Evolutionary conservation across 1,140 invertebrate species (phyloP).

Genomic region (Drosophila navojoa): DNA sequence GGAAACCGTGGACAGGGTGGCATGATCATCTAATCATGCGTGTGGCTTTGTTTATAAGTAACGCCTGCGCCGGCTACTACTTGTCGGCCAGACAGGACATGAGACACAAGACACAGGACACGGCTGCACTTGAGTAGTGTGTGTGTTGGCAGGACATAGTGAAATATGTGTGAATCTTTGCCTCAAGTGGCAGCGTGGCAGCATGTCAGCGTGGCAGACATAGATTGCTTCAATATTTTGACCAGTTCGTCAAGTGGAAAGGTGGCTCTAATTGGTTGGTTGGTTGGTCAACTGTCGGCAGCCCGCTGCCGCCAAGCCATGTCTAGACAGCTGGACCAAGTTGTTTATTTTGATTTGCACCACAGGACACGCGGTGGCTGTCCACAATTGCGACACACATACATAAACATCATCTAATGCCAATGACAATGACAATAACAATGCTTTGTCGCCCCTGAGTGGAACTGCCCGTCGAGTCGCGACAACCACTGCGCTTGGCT

Average conservation of each 20-base stretch:
- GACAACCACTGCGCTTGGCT: conserved; percentile 1
- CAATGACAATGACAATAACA: conserved; percentile 4
- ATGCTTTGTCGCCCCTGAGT: conserved; percentile 48
- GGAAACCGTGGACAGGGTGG: conserved; percentile 44
- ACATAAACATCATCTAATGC: neutral
- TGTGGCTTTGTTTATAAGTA: conserved; percentile 69
- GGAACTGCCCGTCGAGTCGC: conserved; percentile 15
- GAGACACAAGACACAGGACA: conserved; percentile 55
- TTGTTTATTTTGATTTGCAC: conserved; percentile 62
- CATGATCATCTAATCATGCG: conserved; percentile 70
- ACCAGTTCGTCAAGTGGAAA: conserved; percentile 40
- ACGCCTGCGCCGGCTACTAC: conserved; percentile 58
- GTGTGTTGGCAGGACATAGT: conserved; percentile 53
- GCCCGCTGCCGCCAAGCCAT: conserved; percentile 34
- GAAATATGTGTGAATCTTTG: conserved; percentile 69
- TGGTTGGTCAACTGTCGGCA: conserved; percentile 2
- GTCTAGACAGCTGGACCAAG: conserved; percentile 64
- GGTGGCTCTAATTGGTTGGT: conserved; percentile 10
- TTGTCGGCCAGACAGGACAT: conserved; percentile 50
- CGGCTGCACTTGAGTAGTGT: conserved; percentile 56
- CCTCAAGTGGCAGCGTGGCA: conserved; percentile 33
- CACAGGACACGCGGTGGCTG: conserved; percentile 45
- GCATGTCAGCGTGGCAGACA: conserved; percentile 31
- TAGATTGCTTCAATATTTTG: conserved; percentile 53
- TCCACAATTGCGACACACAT: conserved; percentile 54